Evolutionary conservation across 2,888 invertebrate species (phyloP), one percentile per base, ranked within the genome.

Genomic region (Teleogryllus oceanicus): DNA sequence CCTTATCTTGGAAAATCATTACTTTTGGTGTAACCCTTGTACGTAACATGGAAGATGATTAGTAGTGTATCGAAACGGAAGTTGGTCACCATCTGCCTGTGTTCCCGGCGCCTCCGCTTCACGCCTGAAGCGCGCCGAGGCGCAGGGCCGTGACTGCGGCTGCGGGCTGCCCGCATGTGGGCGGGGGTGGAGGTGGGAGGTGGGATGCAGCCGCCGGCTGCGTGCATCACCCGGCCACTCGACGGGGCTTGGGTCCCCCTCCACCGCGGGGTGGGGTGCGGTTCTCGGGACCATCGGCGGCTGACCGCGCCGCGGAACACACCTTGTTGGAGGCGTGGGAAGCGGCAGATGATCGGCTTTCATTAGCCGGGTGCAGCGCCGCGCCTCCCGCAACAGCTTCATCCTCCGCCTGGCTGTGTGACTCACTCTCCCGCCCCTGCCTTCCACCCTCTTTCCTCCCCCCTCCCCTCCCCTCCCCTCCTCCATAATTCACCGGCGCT

Each of bases 301-400:
- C 37, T 37, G 37, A 37, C 37, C 37, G 37, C 62, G 62, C 62
- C 5, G n/a, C 62, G 13, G 62, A 62, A 62, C 62, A 62, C 62
- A 62, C 62, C 62, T 62, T 62, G 62, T 62, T 62, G 62, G 62
- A 62, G 62, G 16, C 62, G 62, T 62, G 62, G 62, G 62, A 62
- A 62, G 62, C 16, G 13, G 62, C 62, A 62, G 62, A 62, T 62
- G 62, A 62, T 62, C 62, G 62, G 16, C 62, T n/a, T 62, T 62
- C 62, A 62, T 62, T 62, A 62, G 62, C 62, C 62, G 62, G 62
- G 16, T 62, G 62, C 62, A 8, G 16, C 37, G 37, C 37, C 37
- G 37, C 37, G 37, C 37, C 37, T 37, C 37, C 37, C 37, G 37
- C 37, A 37, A 37, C 37, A 37, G 37, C 37, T 37, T 37, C 37